Evolutionary conservation across 2,888 invertebrate species (phyloP).

Genomic region (Cerceris rybyensis): DNA sequence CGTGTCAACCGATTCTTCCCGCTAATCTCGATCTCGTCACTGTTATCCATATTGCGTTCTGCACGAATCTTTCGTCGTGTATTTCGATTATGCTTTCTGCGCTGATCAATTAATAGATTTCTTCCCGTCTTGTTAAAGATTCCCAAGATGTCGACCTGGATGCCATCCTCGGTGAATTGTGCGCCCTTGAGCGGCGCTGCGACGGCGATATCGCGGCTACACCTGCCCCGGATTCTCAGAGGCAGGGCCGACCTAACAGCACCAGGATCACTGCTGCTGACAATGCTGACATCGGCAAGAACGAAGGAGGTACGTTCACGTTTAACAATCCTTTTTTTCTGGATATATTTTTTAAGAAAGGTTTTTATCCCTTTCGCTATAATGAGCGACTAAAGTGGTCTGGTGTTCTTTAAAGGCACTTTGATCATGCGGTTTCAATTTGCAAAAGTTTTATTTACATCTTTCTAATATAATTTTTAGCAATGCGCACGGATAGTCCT

Average conservation of each 20-base stretch:
- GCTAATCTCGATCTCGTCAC: constrained; percentile 28
- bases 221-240: constrained; percentile 76
- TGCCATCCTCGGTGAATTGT: constrained; percentile 97
- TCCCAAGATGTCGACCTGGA: constrained; percentile 98
- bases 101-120: neutral
- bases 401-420: no score
- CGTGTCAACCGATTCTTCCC: constrained; percentile 30
- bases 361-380: neutral
- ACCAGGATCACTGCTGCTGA: constrained; percentile 76
- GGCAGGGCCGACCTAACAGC: constrained; percentile 76
- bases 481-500: constrained; percentile 92
- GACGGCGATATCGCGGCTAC: constrained; percentile 81
- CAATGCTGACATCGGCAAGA: constrained; percentile 74
- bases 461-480: constrained; percentile 67
- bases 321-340: neutral
- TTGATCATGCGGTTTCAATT: neutral
- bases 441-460: constrained; percentile 13
- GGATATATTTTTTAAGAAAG: neutral
- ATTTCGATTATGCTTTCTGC: neutral
- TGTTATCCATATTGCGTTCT: neutral
- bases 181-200: constrained; percentile 91
- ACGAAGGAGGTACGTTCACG: constrained; percentile 72
- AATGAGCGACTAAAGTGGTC: no score
- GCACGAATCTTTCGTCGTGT: neutral
- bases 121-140: constrained; percentile 83